Evolutionary conservation across 2,888 invertebrate genomes (phyloP), one percentile per base, ranked within the genome.

Genomic region (Cataglyphis livida): DNA sequence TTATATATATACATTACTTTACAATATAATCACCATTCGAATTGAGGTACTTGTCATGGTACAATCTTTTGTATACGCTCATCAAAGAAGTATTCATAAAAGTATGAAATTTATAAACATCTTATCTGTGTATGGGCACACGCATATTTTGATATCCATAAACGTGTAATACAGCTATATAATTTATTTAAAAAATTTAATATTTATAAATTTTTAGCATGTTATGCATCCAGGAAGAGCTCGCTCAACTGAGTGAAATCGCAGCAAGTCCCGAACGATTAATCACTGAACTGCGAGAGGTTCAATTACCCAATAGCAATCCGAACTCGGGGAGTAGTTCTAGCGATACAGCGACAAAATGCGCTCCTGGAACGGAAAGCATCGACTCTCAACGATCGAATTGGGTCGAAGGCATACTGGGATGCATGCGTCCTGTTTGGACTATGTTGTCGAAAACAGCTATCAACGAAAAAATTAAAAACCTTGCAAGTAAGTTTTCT

Each of bases 391-490:
- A 95, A 74, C 96, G 97, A 94, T 95, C 96, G 87, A 96, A 96
- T 88, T 98, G 98, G 97, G 96, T 98, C 94, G 97, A 97, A 86
- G 98, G 98, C 0, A 96, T 99, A 81, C 95, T 98, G 89, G 98
- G 98, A 1, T 99, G 99, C 93, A 96, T 99, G 93, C 96, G 98
- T 85, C 98, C 98, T 0, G 97, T 99, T 12, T 96, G 98, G 94
- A 97, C 97, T n/a, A 96, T 98, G 90, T 97, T 98, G 82, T 97
- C 97, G 73, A 98, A 98, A 94, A 96, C 97, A 18, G 95, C 96
- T 0, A 96, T 96, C 15, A 96, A 96, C 90, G 98, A 97, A 92
- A 94, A 94, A 85, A 96, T 96, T 84, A 97, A 97, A 93, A 96
- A 95, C 85, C 94, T 95, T 83, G 95, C 96, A 95, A 96, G 97